Conservation (phyloP, 2,797 vertebrate genomes). For the Distichodus sexfasciatus region DNA sequence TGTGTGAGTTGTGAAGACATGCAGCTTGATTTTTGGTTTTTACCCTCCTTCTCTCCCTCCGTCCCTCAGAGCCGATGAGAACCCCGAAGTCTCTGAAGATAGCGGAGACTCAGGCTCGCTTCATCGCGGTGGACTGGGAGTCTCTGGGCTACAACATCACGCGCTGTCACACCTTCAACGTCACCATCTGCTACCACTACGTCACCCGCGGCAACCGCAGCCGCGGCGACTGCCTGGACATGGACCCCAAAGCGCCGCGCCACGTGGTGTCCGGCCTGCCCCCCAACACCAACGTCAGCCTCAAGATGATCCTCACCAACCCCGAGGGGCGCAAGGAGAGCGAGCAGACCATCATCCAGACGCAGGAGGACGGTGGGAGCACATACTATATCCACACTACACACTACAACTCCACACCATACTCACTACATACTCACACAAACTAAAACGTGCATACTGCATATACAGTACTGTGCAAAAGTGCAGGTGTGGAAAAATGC, state of each 20-base stretch:
- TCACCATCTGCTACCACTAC: conserved; percentile 98
- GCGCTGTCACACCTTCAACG: conserved; percentile 96
- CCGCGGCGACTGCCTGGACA: conserved; percentile 94
- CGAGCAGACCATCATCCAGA: conserved; percentile 95
- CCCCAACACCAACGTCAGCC: conserved; percentile 95
- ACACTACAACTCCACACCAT: too few relatives aligned
- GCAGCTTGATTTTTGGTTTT: conserved; percentile 57
- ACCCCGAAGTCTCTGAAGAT: conserved; percentile 96
- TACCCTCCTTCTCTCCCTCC: conserved; percentile 48
- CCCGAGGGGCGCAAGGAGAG: conserved; percentile 97
- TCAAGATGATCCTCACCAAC: conserved; percentile 98
- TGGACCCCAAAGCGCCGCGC: conserved; percentile 97
- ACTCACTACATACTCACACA: too few relatives aligned
- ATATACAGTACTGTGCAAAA: too few relatives aligned
- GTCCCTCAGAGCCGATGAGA: conserved; percentile 92
- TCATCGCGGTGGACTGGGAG: conserved; percentile 97
- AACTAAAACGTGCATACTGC: too few relatives aligned
- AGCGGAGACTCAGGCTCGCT: conserved; percentile 90
- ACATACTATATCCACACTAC: too few relatives aligned
- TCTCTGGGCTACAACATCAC: conserved; percentile 98
- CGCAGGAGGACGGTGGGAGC: conserved; percentile 91
- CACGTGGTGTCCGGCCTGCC: conserved; percentile 91
- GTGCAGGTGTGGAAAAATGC: too few relatives aligned
- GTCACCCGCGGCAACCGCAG: conserved; percentile 84
- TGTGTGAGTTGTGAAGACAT: too few relatives aligned